A percentile compares a stretch with the other conserved stretches of the same genome.
phyloP scores from a whole-genome alignment of 2,113 vertebrate genomes.

The Periophthalmus modestus region DNA sequence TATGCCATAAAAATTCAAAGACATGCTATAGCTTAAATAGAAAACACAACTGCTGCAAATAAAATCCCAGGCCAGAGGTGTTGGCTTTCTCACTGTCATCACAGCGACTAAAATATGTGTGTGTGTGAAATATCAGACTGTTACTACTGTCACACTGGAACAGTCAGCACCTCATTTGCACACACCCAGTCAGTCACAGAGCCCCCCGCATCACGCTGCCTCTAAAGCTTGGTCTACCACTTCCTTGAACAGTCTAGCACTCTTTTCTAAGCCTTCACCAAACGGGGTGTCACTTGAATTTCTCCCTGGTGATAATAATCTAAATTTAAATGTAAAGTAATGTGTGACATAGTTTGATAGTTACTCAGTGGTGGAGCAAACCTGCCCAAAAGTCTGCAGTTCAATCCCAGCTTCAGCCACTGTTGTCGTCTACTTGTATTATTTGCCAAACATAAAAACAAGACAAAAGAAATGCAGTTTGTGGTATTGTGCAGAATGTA shows the following conservation, averaged over 20 bases:
- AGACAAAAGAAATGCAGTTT: too few relatives aligned
- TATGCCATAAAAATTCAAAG: slow-evolving; percentile 12
- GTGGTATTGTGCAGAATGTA: too few relatives aligned
- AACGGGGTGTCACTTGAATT: neutral
- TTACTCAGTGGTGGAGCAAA: neutral
- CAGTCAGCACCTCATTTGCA: slow-evolving; percentile 5
- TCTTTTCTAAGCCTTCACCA: neutral
- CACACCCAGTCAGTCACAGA: neutral
- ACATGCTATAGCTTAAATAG: slow-evolving; percentile 50
- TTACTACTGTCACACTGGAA: slow-evolving; percentile 18
- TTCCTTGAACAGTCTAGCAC: slow-evolving; percentile 25
- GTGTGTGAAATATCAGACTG: slow-evolving; percentile 52
- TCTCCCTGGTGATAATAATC: neutral
- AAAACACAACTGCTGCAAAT: slow-evolving; percentile 48
- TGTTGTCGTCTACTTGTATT: too few relatives aligned
- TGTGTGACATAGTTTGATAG: neutral
- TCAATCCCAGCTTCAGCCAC: too few relatives aligned
- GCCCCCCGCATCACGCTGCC: slow-evolving; percentile 4
- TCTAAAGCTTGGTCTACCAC: neutral
- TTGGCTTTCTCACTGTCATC: slow-evolving; percentile 65
- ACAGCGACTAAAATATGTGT: slow-evolving; percentile 38
- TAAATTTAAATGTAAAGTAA: neutral
- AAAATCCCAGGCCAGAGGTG: slow-evolving; percentile 47
- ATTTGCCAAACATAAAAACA: too few relatives aligned
- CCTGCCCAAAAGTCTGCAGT: too few relatives aligned